Evolutionary conservation across 2,113 vertebrate genomes (phyloP).

Genomic region (Gopherus flavomarginatus): DNA sequence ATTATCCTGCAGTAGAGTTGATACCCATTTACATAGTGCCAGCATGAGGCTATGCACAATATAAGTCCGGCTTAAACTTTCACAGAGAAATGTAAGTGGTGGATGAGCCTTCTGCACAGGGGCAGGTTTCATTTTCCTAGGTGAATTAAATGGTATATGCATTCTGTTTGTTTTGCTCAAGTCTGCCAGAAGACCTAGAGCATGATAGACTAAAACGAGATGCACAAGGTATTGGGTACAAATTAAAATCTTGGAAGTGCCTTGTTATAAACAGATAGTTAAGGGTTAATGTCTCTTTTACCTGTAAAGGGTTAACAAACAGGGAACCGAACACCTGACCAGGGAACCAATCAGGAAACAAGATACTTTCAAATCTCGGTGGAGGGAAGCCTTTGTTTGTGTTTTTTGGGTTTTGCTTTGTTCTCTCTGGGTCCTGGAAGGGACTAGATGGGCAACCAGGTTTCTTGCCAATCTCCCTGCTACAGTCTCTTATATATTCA

Average conservation of each 20-base stretch:
- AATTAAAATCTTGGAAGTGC: constrained; percentile 14
- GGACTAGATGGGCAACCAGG: no score
- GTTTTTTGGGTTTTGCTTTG: no score
- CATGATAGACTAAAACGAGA: not conserved
- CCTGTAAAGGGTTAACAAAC: no score
- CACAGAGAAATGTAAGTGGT: not conserved
- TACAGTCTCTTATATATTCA: no score
- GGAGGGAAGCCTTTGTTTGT: no score
- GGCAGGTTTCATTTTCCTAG: not conserved
- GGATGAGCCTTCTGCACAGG: not conserved
- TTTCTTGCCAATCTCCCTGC: no score
- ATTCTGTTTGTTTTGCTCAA: not conserved
- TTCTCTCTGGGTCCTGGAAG: no score
- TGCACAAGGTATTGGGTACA: not conserved
- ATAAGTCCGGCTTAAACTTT: not conserved
- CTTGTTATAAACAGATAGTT: no score
- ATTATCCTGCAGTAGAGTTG: not conserved
- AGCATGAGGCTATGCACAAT: not conserved
- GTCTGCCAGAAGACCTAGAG: not conserved
- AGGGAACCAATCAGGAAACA: no score
- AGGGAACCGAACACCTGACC: no score
- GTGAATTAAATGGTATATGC: not conserved
- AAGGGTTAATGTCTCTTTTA: no score
- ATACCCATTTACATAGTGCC: not conserved
- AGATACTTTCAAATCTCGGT: no score